Base-by-base conservation (phyloP, 2,113 vertebrate genomes). In the Psephotus haematonotus region DNA sequence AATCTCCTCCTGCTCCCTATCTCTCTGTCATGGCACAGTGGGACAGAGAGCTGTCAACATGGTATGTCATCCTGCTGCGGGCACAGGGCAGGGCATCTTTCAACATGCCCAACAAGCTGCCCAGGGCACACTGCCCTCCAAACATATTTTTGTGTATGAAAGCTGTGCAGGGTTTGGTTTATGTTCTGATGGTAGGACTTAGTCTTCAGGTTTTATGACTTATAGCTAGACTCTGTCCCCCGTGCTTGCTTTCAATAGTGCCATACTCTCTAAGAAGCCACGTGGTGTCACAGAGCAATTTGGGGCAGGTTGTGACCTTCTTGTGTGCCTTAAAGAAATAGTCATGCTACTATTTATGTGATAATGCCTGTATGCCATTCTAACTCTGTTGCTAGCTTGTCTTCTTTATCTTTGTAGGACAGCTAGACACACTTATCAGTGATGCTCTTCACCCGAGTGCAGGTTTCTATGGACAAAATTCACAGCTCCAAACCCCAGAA, bases 391-490 rank as follows among this genome's bases (percentile, higher is more conserved):
- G 50, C 25, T 29, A n/a, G 22, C 24, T 70, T 67, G 33, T 50
- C 7, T 4, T 52, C 69, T 75, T 75, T 50, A 9, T 24, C 78
- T 76, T 52, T 5, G 0, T 12, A 25, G 41, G 15, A 9, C 41
- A 44, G 24, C 10, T 41, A 5, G 15, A 43, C 6, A 11, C 57
- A 23, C 27, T 59, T 31, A 18, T 11, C 71, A 18, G 27, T 0
- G 0, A 35, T 47, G 41, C 19, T 86, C 0, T 0, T 55, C 57
- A 20, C 74, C 7, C 65, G 71, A 44, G 11, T 13, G 20, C 4
- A 8, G 35, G 35, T 82, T 92, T 78, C 35, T 60, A 2, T 41
- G 75, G 31, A 22, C 24, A 65, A 64, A 71, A 89, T 44, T 25
- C 25, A 17, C 31, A 86, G 59, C 79, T 52, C 3, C 17, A 31